phyloP scores from a whole-genome alignment of 2,888 invertebrate species.

The Drosophila kuntzei region DNA sequence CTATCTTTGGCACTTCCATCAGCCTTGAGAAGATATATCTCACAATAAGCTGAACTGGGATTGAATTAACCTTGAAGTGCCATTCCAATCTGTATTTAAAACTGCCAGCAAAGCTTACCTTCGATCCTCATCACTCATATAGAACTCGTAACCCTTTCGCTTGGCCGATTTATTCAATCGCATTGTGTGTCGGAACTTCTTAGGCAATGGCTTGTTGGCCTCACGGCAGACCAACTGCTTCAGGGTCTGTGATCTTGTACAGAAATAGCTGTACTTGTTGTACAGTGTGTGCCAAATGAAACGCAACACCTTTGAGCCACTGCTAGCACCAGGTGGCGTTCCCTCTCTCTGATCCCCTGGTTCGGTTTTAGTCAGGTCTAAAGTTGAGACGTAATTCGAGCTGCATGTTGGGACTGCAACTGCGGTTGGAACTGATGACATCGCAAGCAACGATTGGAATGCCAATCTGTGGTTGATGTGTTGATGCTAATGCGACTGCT shows the following conservation, averaged over 20 bases:
- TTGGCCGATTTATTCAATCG: constrained; percentile 82
- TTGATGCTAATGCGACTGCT: constrained; percentile 48
- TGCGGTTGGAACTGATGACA: constrained; percentile 44
- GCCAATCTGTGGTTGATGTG: constrained; percentile 7
- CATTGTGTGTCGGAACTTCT: constrained; percentile 79
- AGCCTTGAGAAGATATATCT: constrained; percentile 1
- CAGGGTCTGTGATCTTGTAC: constrained; percentile 62
- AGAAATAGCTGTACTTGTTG: constrained; percentile 74
- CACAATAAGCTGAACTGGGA: not conserved
- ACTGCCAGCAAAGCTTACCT: constrained; percentile 67
- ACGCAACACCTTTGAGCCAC: constrained; percentile 73
- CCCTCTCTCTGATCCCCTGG: constrained; percentile 38
- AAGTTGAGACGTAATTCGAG: constrained; percentile 63
- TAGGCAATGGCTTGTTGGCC: constrained; percentile 80
- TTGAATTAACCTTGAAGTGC: constrained; percentile 13
- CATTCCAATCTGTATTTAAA: not conserved
- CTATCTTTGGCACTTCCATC: constrained; percentile 27
- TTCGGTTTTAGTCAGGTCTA: constrained; percentile 60
- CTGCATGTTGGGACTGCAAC: constrained; percentile 32
- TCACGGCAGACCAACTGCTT: constrained; percentile 73
- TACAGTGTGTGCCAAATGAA: constrained; percentile 81
- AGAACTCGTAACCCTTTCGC: constrained; percentile 81
- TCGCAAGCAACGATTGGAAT: constrained; percentile 23
- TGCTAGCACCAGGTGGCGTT: constrained; percentile 39
- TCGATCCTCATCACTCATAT: constrained; percentile 81